Evolutionary conservation across 2,888 invertebrate genomes (phyloP).

Genomic region (Pseudoips prasinana): DNA sequence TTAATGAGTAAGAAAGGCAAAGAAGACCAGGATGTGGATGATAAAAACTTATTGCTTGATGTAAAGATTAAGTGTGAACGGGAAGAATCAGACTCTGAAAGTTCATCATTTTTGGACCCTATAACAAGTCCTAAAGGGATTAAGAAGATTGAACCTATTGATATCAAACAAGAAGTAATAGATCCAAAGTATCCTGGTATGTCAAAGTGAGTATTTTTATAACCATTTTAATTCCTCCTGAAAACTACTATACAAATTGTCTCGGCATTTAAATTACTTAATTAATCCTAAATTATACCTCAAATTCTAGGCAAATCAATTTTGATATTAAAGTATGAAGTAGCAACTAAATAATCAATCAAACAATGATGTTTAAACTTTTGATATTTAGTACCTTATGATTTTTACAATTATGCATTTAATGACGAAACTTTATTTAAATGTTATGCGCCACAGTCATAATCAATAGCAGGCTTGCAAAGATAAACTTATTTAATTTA

Average conservation of each 20-base stretch:
- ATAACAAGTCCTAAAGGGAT: conserved; percentile 66
- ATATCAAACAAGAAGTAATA: conserved; percentile 64
- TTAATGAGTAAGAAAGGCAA: conserved; percentile 51
- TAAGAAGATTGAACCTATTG: conserved; percentile 60
- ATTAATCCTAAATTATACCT: too few relatives aligned
- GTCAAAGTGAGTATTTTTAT: conserved; percentile 47
- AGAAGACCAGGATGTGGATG: conserved; percentile 61
- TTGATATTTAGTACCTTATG: too few relatives aligned
- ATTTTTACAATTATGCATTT: too few relatives aligned
- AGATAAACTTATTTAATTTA: too few relatives aligned
- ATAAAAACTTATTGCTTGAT: conserved; percentile 62
- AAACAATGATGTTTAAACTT: too few relatives aligned
- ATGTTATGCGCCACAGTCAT: too few relatives aligned
- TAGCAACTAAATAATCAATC: too few relatives aligned
- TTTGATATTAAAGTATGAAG: too few relatives aligned
- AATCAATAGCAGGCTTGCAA: too few relatives aligned
- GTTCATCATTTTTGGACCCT: conserved; percentile 70
- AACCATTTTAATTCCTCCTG: neutral
- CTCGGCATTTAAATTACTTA: too few relatives aligned
- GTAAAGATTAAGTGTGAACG: conserved; percentile 71
- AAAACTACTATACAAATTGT: neutral
- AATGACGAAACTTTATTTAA: too few relatives aligned
- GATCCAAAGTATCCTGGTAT: conserved; percentile 48
- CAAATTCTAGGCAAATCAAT: too few relatives aligned
- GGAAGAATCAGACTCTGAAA: conserved; percentile 74